Evolutionary conservation across 2,888 invertebrate genomes (phyloP).

Genomic region (Tipula helvola): DNA sequence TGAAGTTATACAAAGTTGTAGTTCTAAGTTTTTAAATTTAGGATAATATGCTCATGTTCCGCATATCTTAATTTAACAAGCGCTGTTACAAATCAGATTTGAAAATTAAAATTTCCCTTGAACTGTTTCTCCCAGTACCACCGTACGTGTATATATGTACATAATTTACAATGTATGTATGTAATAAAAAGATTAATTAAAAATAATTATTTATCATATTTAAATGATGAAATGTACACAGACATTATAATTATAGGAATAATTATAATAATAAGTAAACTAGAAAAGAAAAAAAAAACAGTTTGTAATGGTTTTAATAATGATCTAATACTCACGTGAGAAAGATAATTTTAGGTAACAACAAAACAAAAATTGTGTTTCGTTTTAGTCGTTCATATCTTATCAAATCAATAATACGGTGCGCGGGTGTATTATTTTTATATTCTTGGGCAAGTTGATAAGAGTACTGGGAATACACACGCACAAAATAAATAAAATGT

Average conservation of each 20-base stretch:
- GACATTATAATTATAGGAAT: neutral
- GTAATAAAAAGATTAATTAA: neutral
- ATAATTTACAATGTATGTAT: neutral
- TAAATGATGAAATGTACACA: neutral
- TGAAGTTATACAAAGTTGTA: no score
- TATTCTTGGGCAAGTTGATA: neutral
- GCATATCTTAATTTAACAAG: no score
- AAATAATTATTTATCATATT: neutral
- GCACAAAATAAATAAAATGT: neutral
- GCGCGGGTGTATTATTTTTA: neutral
- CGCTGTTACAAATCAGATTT: no score
- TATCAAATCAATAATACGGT: neutral
- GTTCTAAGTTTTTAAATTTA: no score
- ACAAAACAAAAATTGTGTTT: neutral
- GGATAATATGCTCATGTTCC: no score
- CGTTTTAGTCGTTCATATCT: neutral
- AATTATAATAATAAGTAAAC: neutral
- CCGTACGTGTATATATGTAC: neutral
- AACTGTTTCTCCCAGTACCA: neutral
- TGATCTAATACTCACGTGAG: neutral
- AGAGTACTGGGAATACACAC: neutral
- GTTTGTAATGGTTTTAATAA: neutral
- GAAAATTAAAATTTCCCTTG: neutral
- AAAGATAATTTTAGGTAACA: neutral
- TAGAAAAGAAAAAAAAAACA: neutral